Percentiles rank a stretch among this genome's conserved stretches.
These are phyloP conservation scores for Cottoperca gobio DNA, from an alignment of 2,797 vertebrate genomes.

Conservation along the genomic window DNA sequence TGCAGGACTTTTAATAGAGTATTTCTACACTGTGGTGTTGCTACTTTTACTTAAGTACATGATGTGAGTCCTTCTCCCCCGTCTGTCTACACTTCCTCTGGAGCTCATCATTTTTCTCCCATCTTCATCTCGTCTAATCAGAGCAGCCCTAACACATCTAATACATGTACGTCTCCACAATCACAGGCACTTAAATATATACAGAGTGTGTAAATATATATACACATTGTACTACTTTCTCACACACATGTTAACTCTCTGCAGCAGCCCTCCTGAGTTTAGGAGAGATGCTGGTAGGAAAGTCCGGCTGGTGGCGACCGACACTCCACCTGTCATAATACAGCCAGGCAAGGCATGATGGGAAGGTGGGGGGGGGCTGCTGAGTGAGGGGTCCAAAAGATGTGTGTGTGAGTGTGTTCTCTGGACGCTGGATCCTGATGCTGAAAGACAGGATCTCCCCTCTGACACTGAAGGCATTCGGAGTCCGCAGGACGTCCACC, in stretches of 20 bases:
- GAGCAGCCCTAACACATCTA: background rate
- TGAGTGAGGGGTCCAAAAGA: constrained; percentile 62
- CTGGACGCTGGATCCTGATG: constrained; percentile 71
- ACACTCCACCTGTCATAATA: constrained; percentile 88
- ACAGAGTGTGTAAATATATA: background rate
- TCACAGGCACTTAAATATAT: background rate
- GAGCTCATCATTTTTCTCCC: no score
- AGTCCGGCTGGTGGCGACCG: constrained; percentile 67
- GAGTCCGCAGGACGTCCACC: constrained; percentile 76
- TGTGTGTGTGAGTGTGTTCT: constrained; percentile 44
- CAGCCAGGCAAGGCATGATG: constrained; percentile 69
- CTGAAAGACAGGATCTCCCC: constrained; percentile 86
- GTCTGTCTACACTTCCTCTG: background rate
- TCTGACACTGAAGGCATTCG: constrained; percentile 75
- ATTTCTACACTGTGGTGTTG: no score
- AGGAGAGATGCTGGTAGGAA: constrained; percentile 54
- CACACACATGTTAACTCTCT: constrained; percentile 6
- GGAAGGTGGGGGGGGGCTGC: constrained; percentile 59
- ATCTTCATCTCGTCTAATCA: background rate
- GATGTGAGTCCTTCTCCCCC: no score
- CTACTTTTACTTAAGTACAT: no score
- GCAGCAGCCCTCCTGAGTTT: constrained; percentile 50
- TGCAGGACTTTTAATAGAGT: no score
- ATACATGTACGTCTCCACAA: background rate
- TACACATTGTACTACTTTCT: background rate